phyloP scores from a whole-genome alignment of 2,888 invertebrate genomes.

The Prionchulus punctatus region DNA sequence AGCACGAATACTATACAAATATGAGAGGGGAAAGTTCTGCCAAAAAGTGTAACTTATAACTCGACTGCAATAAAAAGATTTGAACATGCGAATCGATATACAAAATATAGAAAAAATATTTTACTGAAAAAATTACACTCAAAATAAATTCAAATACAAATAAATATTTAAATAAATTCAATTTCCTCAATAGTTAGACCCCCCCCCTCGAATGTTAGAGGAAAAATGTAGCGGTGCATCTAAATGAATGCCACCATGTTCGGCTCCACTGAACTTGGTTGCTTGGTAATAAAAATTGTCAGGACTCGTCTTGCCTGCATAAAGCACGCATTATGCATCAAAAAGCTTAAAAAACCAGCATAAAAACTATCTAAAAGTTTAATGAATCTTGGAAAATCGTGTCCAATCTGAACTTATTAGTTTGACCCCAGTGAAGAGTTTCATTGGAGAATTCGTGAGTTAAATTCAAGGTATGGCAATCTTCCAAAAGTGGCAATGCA shows the following conservation, averaged over 20 bases:
- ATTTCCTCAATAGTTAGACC: not conserved
- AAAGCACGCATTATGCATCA: no score
- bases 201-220: conserved; percentile 16
- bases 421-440: not conserved
- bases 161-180: not conserved
- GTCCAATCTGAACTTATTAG: not conserved
- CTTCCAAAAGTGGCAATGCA: no score
- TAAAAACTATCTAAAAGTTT: not conserved
- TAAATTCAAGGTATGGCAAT: not conserved
- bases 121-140: no score
- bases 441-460: not conserved
- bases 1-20: no score
- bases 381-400: not conserved
- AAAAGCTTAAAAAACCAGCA: no score
- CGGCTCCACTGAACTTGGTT: conserved; percentile 42
- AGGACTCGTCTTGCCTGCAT: conserved; percentile 1
- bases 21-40: no score
- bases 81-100: no score
- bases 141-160: no score
- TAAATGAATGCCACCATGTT: conserved; percentile 49
- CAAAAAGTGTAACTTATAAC: no score
- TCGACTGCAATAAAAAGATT: no score
- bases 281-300: conserved; percentile 33
- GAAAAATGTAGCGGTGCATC: conserved; percentile 48
- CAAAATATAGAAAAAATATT: no score